Evolutionary conservation across 2,888 invertebrate species (phyloP), one percentile per base, ranked within the genome.

Genomic region (Dicycla oo): DNA sequence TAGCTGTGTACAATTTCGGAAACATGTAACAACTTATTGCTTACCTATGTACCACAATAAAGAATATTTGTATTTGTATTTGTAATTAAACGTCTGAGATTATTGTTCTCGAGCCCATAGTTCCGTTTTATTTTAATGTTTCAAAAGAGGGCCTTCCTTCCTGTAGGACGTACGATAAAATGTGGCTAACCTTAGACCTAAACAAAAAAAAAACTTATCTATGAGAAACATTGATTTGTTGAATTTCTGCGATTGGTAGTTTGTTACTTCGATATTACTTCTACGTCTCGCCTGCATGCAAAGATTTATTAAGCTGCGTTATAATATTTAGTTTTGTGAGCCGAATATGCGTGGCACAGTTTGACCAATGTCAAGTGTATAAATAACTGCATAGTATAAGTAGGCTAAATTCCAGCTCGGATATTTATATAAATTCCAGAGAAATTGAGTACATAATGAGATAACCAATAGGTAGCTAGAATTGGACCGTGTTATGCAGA

Each of bases 321-420:
- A 57, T 53, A 64, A 72, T 73, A 76, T 68, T 75, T 75, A 57
- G 77, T 73, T 83, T 75, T 60, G 77, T 72, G 57, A 70, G 58
- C 64, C 56, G 69, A 72, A 80, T 57, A 66, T 64, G 60, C 75
- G 60, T 81, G 81, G 81, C 83, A 81, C 72, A 70, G 84, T 81
- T 81, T 70, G 45, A 45, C 65, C 78, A 81, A 81, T 81, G 81
- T 81, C 76, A 83, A 75, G 72, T 72, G 64, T 80, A 80, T 80
- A 81, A 83, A 83, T 80, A 81, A 64, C 76, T 81, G 57, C 34
- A 54, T 72, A 30, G 2, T 34, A 64, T 26, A 81, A 75, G 71
- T 75, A 73, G 69, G 69, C 66, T 80, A 67, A 72, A 81, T 81
- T 83, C 83, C 83, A 80, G 47, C 60, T 54, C 56, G n/a, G 0